phyloP scores from a whole-genome alignment of 1,140 invertebrate genomes.

The Luehdorfia chinensis region DNA sequence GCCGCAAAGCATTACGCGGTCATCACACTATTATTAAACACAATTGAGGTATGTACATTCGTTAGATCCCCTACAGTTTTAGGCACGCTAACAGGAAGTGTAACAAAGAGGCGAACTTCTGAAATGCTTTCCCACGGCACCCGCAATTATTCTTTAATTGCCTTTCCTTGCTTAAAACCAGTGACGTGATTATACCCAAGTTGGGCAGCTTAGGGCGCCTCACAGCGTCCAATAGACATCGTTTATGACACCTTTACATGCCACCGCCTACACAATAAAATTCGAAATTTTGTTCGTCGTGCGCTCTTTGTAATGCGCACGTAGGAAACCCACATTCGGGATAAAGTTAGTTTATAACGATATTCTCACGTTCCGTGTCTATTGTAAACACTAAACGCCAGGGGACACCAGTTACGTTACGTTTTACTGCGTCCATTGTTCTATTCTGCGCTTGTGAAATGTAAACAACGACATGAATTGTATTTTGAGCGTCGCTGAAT shows the following conservation, averaged over 20 bases:
- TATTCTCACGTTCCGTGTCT: conserved; percentile 68
- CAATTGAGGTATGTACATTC: conserved; percentile 6
- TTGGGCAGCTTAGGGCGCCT: conserved; percentile 54
- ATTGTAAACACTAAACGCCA: conserved; percentile 65
- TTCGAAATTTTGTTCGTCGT: conserved; percentile 41
- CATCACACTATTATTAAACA: conserved; percentile 16
- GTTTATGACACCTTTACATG: conserved; percentile 64
- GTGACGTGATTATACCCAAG: conserved; percentile 67
- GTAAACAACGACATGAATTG: conserved; percentile 55
- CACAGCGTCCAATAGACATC: too few species aligned
- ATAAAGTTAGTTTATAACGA: conserved; percentile 60
- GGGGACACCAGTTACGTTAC: conserved; percentile 61
- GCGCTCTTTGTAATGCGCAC: conserved; percentile 58
- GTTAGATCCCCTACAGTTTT: conserved; percentile 20
- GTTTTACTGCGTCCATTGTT: conserved; percentile 62
- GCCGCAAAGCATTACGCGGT: conserved; percentile 14
- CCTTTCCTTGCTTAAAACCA: conserved; percentile 51
- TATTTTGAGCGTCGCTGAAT: conserved; percentile 29
- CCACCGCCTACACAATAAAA: conserved; percentile 56
- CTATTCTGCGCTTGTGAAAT: conserved; percentile 62
- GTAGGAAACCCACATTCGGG: conserved; percentile 52
- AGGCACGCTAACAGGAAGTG: conserved; percentile 41
- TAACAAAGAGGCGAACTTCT: conserved; percentile 34
- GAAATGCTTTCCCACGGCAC: conserved; percentile 56
- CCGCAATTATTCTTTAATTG: conserved; percentile 55